Evolutionary conservation across 92 coral and sea anemone species (phyloP).

Genomic region (Micromussa lordhowensis): DNA sequence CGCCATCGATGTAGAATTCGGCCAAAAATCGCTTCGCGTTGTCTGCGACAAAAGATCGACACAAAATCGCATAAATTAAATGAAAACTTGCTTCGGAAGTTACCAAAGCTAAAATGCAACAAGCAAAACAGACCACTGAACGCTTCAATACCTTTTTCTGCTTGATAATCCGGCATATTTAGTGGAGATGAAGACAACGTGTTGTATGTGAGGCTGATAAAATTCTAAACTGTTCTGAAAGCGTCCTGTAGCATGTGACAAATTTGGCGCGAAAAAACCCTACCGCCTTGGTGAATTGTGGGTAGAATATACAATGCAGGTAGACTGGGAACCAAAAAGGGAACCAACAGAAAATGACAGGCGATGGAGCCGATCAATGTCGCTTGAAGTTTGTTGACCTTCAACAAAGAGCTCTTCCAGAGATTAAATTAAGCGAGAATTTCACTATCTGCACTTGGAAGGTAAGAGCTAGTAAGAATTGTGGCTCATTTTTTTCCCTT

Average conservation of each 20-base stretch:
- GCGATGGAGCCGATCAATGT: background rate
- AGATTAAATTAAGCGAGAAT: conserved; percentile 17
- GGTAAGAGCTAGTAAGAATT: conserved; percentile 48
- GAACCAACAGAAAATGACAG: background rate
- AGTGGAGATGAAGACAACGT: background rate
- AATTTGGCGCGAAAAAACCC: conserved; percentile 99
- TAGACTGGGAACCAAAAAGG: background rate
- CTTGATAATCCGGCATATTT: conserved; percentile 91
- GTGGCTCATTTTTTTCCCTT: no score
- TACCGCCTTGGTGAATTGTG: conserved; percentile 54
- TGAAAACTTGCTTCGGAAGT: background rate
- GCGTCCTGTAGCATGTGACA: conserved; percentile 83
- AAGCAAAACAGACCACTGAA: background rate
- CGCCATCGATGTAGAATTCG: conserved; percentile 92
- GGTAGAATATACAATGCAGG: conserved; percentile 29
- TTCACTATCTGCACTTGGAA: conserved; percentile 56
- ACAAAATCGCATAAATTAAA: conserved; percentile 6
- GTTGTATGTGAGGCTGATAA: background rate
- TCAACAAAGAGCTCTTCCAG: conserved; percentile 44
- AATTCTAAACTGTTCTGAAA: background rate
- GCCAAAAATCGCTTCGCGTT: conserved; percentile 95
- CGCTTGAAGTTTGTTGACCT: conserved; percentile 17
- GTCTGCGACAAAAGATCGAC: conserved; percentile 61
- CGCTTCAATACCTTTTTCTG: conserved; percentile 74
- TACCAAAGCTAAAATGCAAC: background rate